Conservation (phyloP, 37 sponge, comb jelly and placozoan genomes). For the Chondrosia reniformis region DNA sequence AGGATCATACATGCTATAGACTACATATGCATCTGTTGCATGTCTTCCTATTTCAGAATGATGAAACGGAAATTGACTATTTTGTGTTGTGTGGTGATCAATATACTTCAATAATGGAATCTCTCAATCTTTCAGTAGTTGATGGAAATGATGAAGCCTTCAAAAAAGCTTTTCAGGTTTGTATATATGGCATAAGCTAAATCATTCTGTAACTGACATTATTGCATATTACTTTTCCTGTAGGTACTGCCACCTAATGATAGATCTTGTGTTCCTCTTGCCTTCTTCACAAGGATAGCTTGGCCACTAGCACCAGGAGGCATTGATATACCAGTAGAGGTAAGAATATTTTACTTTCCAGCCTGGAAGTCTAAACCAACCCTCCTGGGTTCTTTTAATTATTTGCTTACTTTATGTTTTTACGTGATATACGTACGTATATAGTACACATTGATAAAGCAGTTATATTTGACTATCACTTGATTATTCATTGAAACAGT, state of each 20-base stretch:
- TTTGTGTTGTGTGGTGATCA: not conserved
- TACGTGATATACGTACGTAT: too few relatives aligned
- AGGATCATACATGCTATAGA: too few relatives aligned
- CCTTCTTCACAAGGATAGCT: not conserved
- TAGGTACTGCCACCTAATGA: not conserved
- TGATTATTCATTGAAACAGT: too few relatives aligned
- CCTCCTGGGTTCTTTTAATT: too few relatives aligned
- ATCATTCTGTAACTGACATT: not conserved
- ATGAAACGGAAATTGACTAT: not conserved
- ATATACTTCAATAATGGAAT: not conserved
- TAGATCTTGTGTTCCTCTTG: not conserved
- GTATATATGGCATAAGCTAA: not conserved
- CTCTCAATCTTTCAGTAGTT: not conserved
- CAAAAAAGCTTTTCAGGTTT: not conserved
- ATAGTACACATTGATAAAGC: too few relatives aligned
- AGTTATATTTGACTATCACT: too few relatives aligned
- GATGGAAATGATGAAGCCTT: not conserved
- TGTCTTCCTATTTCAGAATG: not conserved
- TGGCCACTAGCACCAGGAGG: constrained; percentile 17
- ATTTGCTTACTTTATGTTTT: too few relatives aligned
- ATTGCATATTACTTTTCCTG: not conserved
- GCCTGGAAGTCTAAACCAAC: too few relatives aligned
- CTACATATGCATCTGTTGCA: too few relatives aligned
- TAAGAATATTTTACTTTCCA: too few relatives aligned
- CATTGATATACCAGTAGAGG: too few relatives aligned